Evolutionary conservation across 1,140 invertebrate species (phyloP).

Genomic region (Drosophila tropicalis): DNA sequence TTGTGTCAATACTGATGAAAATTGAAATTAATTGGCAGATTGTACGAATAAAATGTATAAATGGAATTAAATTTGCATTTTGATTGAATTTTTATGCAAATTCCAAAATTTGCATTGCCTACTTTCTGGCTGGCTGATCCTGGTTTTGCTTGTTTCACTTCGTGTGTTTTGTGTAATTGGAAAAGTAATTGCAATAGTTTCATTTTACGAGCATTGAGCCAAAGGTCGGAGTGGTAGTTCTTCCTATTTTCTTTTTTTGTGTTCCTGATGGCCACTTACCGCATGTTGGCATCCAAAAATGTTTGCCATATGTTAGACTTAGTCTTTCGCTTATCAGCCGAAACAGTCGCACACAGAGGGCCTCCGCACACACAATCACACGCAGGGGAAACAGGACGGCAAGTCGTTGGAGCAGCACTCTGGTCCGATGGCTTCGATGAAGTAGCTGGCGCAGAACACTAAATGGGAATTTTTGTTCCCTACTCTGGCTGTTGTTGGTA

Average conservation of each 20-base stretch:
- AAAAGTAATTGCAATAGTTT: constrained; percentile 17
- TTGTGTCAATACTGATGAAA: constrained; percentile 16
- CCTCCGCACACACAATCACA: constrained; percentile 16
- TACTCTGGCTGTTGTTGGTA: constrained; percentile 55
- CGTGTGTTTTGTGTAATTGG: constrained; percentile 11
- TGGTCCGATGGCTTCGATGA: constrained; percentile 55
- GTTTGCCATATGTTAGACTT: constrained; percentile 70
- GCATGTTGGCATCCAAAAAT: constrained; percentile 61
- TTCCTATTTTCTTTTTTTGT: too few species aligned
- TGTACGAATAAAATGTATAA: constrained; percentile 13
- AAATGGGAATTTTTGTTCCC: constrained; percentile 63
- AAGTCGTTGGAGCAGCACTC: constrained; percentile 36
- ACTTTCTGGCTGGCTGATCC: not conserved
- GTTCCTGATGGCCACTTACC: constrained; percentile 45
- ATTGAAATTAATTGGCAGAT: constrained; percentile 13
- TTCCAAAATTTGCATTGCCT: constrained; percentile 4
- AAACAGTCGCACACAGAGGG: constrained; percentile 27
- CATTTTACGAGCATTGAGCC: not conserved
- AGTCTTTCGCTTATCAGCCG: constrained; percentile 46
- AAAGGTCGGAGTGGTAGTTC: too few species aligned
- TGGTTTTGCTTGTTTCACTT: not conserved
- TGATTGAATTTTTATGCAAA: constrained; percentile 34
- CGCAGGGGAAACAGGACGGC: constrained; percentile 6
- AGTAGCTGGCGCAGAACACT: constrained; percentile 73
- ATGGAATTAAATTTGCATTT: constrained; percentile 43